phyloP scores from a whole-genome alignment of 2,888 invertebrate genomes.

The Mythimna pallens region DNA sequence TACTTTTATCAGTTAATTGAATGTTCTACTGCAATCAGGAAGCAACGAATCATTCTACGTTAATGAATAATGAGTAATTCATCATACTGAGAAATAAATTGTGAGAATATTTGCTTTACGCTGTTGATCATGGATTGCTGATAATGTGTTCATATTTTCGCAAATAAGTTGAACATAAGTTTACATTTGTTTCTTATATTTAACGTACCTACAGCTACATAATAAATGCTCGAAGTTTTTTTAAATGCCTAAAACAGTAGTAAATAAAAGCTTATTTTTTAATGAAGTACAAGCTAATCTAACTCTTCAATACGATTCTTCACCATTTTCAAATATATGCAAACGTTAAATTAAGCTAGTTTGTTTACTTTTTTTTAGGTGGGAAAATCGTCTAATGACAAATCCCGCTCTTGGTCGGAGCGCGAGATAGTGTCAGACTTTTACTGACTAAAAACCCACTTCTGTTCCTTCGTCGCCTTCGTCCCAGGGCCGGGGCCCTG shows the following conservation, averaged over 20 bases:
- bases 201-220: too few species aligned
- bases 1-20: conserved; percentile 20
- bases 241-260: too few species aligned
- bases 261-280: too few species aligned
- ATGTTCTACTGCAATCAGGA: conserved; percentile 24
- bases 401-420: too few species aligned
- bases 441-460: too few species aligned
- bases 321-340: conserved; percentile 5
- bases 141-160: conserved; percentile 1
- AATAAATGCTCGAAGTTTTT: too few species aligned
- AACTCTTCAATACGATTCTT: conserved; percentile 5
- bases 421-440: too few species aligned
- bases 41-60: conserved; percentile 8
- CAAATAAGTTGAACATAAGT: background rate
- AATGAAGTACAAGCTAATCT: background rate
- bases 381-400: too few species aligned
- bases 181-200: too few species aligned
- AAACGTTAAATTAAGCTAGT: conserved; percentile 27
- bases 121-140: conserved; percentile 2
- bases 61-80: conserved; percentile 32
- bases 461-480: too few species aligned
- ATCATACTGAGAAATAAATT: conserved; percentile 6
- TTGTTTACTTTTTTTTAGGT: too few species aligned
- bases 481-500: too few species aligned
- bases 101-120: background rate